These are phyloP conservation scores for Tiaroga cobitis DNA, from an alignment of 2,797 vertebrate genomes.

Conservation along the genomic window DNA sequence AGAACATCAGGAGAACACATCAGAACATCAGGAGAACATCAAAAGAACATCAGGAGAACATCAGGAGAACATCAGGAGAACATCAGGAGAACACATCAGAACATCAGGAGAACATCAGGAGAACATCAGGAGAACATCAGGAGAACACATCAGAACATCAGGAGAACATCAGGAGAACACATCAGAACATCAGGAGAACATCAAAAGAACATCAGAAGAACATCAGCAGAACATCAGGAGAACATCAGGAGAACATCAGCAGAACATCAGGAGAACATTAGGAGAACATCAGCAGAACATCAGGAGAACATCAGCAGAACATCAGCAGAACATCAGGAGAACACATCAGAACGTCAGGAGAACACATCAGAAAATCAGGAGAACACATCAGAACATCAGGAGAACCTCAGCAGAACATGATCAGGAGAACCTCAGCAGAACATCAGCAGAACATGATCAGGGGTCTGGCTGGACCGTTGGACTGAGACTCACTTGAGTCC, in stretches of 20 bases:
- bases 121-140: neutral
- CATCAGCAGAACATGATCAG: neutral
- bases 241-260: accelerated
- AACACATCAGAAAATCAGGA: neutral
- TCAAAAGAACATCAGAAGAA: neutral
- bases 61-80: neutral
- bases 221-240: neutral
- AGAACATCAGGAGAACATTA: too few relatives aligned
- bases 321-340: neutral
- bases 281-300: neutral
- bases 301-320: neutral
- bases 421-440: neutral
- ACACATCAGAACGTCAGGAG: too few relatives aligned
- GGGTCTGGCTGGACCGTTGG: neutral
- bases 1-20: neutral
- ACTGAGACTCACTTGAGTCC: slow-evolving; percentile 88
- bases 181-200: neutral
- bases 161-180: neutral
- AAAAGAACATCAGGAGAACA: neutral
- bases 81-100: neutral
- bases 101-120: neutral
- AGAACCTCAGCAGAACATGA: neutral
- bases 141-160: accelerated
- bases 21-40: neutral
- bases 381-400: neutral